Evolutionary conservation across 2,113 vertebrate species (phyloP).

Genomic region (Eonycteris spelaea): DNA sequence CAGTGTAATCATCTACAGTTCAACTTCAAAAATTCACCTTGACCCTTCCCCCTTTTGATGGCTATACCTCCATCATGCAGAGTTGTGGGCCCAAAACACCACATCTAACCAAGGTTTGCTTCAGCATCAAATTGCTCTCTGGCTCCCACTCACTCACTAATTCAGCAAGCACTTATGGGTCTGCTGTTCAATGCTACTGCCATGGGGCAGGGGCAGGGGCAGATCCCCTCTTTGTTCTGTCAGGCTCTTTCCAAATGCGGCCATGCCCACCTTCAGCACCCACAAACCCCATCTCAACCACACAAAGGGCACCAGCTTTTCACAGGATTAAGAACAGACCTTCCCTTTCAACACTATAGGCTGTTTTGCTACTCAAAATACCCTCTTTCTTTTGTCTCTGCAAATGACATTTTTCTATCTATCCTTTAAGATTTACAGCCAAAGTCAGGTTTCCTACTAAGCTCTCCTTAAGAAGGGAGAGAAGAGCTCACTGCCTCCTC

Average conservation of each 20-base stretch:
- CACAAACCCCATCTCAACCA: no score
- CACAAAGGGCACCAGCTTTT: background rate
- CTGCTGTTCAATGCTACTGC: background rate
- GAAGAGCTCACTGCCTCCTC: background rate
- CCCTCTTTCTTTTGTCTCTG: background rate
- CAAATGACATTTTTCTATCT: background rate
- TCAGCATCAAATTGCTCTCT: background rate
- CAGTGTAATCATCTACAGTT: background rate
- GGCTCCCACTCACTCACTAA: background rate
- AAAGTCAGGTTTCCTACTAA: background rate
- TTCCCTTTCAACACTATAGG: background rate
- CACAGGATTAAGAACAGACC: background rate
- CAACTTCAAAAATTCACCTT: background rate
- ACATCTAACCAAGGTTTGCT: accelerated
- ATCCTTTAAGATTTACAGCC: background rate
- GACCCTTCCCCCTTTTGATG: background rate
- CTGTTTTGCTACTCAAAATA: background rate
- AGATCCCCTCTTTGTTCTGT: no score
- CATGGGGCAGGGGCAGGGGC: background rate
- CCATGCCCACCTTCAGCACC: accelerated
- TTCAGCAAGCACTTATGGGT: background rate
- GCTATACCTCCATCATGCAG: background rate
- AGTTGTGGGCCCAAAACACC: background rate
- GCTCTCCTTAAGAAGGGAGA: background rate
- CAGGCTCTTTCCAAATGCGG: background rate